Percentiles rank a stretch among this genome's conserved stretches.
These are phyloP conservation scores for Myiothlypis chrysogaster DNA, from an alignment of 2,797 vertebrate genomes.

Conservation along the genomic window DNA sequence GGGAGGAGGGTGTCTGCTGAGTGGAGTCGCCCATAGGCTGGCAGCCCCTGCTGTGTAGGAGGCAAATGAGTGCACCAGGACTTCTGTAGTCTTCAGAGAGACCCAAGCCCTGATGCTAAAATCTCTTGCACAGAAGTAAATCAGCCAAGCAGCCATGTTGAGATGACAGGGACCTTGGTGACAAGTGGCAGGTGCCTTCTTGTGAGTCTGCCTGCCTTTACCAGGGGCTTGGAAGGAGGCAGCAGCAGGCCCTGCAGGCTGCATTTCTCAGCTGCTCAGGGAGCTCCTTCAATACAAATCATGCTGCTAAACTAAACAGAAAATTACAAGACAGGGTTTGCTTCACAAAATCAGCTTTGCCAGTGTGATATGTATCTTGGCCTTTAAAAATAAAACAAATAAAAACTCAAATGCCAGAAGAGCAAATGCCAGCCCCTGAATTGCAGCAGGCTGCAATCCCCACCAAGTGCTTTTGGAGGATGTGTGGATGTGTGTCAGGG, in stretches of 20 bases:
- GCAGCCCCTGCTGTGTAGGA: not conserved
- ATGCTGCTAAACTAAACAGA: not conserved
- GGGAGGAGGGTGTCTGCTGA: not conserved
- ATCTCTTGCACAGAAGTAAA: not conserved
- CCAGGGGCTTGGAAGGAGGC: fast-evolving
- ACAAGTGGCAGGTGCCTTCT: not conserved
- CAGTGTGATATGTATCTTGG: not conserved
- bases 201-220: fast-evolving
- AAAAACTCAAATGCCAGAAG: not conserved
- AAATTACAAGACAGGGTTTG: not conserved
- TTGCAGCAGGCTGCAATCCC: not conserved
- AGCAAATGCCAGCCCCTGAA: not conserved
- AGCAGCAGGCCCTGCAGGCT: not conserved
- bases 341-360: not conserved
- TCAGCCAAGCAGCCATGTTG: not conserved
- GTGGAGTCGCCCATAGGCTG: not conserved
- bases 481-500: fast-evolving
- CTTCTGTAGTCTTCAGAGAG: not conserved
- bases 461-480: not conserved
- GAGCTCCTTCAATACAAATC: not conserved
- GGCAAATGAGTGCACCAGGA: not conserved
- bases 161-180: not conserved
- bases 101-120: not conserved
- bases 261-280: not conserved
- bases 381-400: not conserved